Evolutionary conservation across 2,888 invertebrate species (phyloP), one percentile per base, ranked within the genome.

Genomic region (Hirtodrosophila trivittata): DNA sequence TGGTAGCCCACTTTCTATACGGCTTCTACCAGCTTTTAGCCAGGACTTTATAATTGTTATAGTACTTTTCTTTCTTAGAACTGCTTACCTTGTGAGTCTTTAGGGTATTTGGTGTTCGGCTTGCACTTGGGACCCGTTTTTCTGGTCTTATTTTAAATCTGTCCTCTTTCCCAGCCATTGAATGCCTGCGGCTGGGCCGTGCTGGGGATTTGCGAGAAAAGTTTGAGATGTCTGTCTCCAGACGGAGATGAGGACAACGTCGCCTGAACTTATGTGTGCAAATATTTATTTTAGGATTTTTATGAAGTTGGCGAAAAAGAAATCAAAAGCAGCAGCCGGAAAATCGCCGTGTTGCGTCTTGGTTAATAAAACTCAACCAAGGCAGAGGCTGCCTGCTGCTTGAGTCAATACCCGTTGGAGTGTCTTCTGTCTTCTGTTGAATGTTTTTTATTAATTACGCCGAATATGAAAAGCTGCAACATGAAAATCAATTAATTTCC

Each of bases 271-370:
- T 67, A 59, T 66, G 66, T 76, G 80, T 64, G 66, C 68, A 82
- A 86, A 82, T 86, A 82, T 82, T 82, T 86, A 75, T 72, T 73
- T 75, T 76, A 7, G 72, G 72, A 78, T 75, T 82, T 70, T 64
- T 84, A 72, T 81, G 59, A 69, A 66, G 69, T 75, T 60, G 65
- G 30, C 51, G 4, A 55, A 46, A 58, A 56, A 59, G 35, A 56
- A 64, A 62, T 51, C 25, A 52, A 59, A 60, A 66, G 39, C 69
- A 58, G 43, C 5, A 39, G 51, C 45, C 73, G 62, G 62, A 69
- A 72, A 64, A 73, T 60, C 58, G 59, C 57, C 52, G 71, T 64
- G 51, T 55, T 73, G 56, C 49, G 57, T 73, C 74, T 69, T 56
- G 64, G 59, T 57, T 55, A 74, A 65, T 74, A 68, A 69, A 74